Base-by-base conservation (phyloP, 2,888 invertebrate species). In the Dichetophora obliterata region DNA sequence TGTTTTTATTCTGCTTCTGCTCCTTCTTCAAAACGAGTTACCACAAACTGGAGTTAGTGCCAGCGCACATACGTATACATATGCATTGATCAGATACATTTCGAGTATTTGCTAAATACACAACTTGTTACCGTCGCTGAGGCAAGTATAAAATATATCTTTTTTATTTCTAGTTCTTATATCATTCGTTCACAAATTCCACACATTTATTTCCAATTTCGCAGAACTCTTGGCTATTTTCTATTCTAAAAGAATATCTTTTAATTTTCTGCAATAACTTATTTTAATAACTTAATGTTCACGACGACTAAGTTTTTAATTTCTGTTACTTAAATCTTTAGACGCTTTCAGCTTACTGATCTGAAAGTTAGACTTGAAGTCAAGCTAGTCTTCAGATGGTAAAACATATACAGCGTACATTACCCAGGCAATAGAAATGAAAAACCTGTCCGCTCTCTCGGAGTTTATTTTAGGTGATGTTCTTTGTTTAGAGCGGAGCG, bases 281-380 rank as follows among this genome's bases (percentile, higher is more conserved):
- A 59, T 27, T 24, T 3, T 24, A 59, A 27, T 59, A 59, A 27
- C 27, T 59, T 19, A 59, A 59, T 11, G 27, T 19, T 27, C 59
- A 24, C 27, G 59, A 24, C 59, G 27, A 48, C 19, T n/a, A 65
- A 34, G 9, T 31, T 22, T 14, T 8, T 24, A 19, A n/a, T 68
- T 68, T 19, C 19, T 65, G 31, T 27, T 24, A 68, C 71, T 57
- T 71, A n/a, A 37, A 57, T 37, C 57, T 59, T 37, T 5, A 57
- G 59, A 37, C 37, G 71, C 24, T 43, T n/a, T 24, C 14, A 37
- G 34, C 59, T 71, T 37, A 71, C 71, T 71, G 71, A 71, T 59
- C 68, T 27, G 5, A 5, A 14, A 50, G 68, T 34, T 31, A 14
- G 24, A 48, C 22, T n/a, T 48, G 11, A 14, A 48, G 43, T 14